phyloP scores from a whole-genome alignment of 2,113 vertebrate species.

The Haemorhous mexicanus region DNA sequence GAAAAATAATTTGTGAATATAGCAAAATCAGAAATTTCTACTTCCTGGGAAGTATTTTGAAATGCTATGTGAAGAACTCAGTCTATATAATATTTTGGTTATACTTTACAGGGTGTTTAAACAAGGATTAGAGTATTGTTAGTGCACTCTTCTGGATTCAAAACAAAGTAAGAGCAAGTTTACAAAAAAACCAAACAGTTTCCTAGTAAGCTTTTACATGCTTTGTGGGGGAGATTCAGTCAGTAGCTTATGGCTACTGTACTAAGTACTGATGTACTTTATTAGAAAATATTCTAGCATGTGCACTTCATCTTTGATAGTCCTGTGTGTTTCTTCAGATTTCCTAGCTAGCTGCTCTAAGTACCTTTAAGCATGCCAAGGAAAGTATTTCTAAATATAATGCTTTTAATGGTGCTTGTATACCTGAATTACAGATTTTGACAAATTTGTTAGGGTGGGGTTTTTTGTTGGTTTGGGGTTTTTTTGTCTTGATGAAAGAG shows the following conservation, averaged over 20 bases:
- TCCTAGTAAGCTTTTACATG: background rate
- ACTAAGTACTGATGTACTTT: background rate
- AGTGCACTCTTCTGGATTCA: background rate
- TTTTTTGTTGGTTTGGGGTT: background rate
- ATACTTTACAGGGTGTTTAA: background rate
- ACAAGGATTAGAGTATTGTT: background rate
- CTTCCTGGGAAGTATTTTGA: background rate
- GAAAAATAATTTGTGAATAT: background rate
- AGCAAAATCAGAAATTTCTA: background rate
- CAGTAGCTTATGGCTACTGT: background rate
- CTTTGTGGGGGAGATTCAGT: background rate
- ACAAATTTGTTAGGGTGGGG: accelerated
- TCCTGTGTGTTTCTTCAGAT: background rate
- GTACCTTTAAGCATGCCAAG: background rate
- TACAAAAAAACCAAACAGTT: background rate
- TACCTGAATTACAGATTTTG: background rate
- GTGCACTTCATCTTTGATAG: background rate
- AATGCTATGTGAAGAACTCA: background rate
- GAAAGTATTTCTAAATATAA: background rate
- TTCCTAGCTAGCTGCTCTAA: background rate
- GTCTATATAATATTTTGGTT: background rate
- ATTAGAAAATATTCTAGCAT: background rate
- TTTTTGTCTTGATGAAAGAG: background rate
- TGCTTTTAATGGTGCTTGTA: background rate
- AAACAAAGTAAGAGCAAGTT: background rate